Evolutionary conservation across 1,140 invertebrate genomes (phyloP).

Genomic region (Orchesella cincta): DNA sequence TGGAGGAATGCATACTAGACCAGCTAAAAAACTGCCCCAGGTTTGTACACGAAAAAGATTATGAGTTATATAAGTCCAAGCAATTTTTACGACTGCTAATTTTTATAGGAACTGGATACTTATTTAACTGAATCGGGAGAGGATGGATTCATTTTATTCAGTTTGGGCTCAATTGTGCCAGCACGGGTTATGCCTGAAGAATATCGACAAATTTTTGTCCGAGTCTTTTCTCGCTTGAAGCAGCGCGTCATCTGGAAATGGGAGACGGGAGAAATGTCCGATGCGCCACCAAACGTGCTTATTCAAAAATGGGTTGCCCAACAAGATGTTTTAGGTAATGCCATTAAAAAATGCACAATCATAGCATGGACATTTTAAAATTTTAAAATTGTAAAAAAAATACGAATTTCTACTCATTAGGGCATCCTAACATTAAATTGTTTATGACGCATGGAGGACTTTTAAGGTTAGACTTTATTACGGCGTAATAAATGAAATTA

Average conservation of each 20-base stretch:
- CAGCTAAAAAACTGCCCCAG: conserved; percentile 41
- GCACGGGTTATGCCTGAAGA: conserved; percentile 73
- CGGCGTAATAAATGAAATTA: too few relatives aligned
- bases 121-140: conserved; percentile 46
- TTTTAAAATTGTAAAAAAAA: not conserved
- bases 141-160: conserved; percentile 74
- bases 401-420: conserved; percentile 39
- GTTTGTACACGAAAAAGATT: too few relatives aligned
- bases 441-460: conserved; percentile 58
- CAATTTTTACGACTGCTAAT: not conserved
- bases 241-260: conserved; percentile 53
- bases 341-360: not conserved
- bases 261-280: conserved; percentile 53
- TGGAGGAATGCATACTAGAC: conserved; percentile 47
- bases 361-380: not conserved
- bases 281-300: conserved; percentile 35
- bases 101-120: conserved; percentile 54
- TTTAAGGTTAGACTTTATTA: conserved; percentile 47
- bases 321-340: conserved; percentile 35
- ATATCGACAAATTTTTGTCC: conserved; percentile 66
- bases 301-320: conserved; percentile 34
- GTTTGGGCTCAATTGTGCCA: conserved; percentile 76
- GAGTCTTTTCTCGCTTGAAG: conserved; percentile 66
- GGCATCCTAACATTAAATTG: conserved; percentile 52
- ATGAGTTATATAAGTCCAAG: conserved; percentile 73